Percentiles rank a stretch among this genome's conserved stretches.
These are phyloP conservation scores for Rousettus leschenaultii DNA, from an alignment of 2,113 vertebrate species.

Conservation along the genomic window DNA sequence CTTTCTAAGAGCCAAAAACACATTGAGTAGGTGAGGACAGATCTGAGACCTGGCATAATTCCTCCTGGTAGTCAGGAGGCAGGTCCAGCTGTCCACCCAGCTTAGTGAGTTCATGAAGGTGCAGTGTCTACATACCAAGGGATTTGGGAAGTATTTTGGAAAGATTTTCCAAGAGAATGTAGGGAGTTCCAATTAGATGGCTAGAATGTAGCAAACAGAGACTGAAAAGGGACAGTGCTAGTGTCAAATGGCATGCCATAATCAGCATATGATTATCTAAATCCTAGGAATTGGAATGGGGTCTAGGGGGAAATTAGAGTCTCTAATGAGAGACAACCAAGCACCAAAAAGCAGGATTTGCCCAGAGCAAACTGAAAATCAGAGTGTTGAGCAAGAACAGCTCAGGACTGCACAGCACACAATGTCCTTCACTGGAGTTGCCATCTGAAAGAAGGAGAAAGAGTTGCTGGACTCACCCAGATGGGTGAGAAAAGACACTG, in stretches of 20 bases:
- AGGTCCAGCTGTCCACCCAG: neutral
- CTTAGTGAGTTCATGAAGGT: neutral
- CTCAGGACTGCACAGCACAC: accelerated
- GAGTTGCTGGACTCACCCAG: neutral
- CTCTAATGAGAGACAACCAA: neutral
- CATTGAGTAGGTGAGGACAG: neutral
- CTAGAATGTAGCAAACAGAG: neutral
- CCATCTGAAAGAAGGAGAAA: neutral
- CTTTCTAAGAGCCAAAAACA: neutral
- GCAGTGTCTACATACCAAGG: neutral
- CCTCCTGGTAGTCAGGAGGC: neutral
- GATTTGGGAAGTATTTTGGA: neutral
- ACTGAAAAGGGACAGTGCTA: neutral
- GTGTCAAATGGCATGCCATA: neutral
- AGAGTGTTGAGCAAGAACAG: neutral
- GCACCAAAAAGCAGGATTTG: neutral
- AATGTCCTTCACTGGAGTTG: neutral
- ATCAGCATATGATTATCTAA: neutral
- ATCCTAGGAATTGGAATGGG: neutral
- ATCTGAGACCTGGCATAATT: neutral
- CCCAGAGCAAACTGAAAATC: neutral
- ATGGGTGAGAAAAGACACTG: neutral
- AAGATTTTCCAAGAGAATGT: neutral
- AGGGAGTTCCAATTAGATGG: neutral
- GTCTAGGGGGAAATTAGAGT: neutral